phyloP scores from a whole-genome alignment of 1,140 invertebrate species.

The Lordiphosa collinella region DNA sequence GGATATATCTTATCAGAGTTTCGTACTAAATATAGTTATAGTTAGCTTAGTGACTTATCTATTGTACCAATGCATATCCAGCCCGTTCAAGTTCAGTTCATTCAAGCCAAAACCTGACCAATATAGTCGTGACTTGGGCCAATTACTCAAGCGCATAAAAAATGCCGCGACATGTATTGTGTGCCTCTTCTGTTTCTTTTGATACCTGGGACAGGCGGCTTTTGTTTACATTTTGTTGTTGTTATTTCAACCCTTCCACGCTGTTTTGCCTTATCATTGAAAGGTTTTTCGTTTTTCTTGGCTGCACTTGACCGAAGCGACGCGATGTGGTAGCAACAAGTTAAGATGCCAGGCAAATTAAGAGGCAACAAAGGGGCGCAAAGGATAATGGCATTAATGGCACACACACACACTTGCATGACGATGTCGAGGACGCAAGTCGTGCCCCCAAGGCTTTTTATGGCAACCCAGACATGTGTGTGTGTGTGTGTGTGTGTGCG shows the following conservation, averaged over 20 bases:
- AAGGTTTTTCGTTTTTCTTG: constrained; percentile 27
- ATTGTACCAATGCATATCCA: not conserved
- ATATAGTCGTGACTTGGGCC: constrained; percentile 36
- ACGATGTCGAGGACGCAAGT: constrained; percentile 27
- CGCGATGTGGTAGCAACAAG: constrained; percentile 34
- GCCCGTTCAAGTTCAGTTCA: constrained; percentile 10
- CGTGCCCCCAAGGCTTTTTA: constrained; percentile 47
- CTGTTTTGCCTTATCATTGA: constrained; percentile 15
- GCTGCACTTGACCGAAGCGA: constrained; percentile 39
- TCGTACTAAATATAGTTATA: no score
- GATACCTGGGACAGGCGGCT: constrained; percentile 35
- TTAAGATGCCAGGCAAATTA: constrained; percentile 35
- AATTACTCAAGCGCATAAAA: constrained; percentile 45
- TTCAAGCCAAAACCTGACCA: constrained; percentile 1
- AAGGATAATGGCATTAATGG: constrained; percentile 52
- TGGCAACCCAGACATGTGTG: constrained; percentile 28
- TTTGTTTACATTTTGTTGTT: constrained; percentile 50
- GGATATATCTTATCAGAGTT: no score
- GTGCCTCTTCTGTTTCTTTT: not conserved
- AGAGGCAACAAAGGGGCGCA: constrained; percentile 31
- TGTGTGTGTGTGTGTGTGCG: constrained; percentile 23
- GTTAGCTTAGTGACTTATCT: no score
- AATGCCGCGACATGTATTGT: constrained; percentile 14
- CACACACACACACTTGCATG: constrained; percentile 12
- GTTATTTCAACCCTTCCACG: constrained; percentile 34